Evolutionary conservation across 1,140 invertebrate genomes (phyloP).

Genomic region (Goniozus legneri): DNA sequence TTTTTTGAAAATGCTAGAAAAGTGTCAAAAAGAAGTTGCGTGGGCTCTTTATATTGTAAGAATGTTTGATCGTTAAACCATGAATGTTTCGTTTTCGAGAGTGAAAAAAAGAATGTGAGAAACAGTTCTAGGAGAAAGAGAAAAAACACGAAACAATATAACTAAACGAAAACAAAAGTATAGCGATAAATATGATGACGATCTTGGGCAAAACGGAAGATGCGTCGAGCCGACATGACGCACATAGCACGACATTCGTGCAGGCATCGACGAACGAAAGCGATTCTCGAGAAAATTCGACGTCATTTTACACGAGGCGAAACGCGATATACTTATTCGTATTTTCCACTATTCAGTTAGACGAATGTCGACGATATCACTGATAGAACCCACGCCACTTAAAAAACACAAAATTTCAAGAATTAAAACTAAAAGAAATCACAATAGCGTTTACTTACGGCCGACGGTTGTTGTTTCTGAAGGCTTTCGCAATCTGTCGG

Average conservation of each 20-base stretch:
- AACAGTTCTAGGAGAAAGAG: too few species aligned
- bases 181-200: neutral
- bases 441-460: conserved; percentile 49
- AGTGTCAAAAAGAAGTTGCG: too few species aligned
- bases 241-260: conserved; percentile 29
- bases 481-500: conserved; percentile 48
- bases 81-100: too few species aligned
- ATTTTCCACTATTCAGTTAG: neutral
- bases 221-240: conserved; percentile 32
- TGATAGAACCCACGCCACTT: neutral
- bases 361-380: neutral
- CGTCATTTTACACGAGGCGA: neutral
- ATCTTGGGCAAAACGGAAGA: too few species aligned
- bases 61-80: too few species aligned
- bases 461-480: conserved; percentile 53
- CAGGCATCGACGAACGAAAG: conserved; percentile 7
- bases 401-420: conserved; percentile 14
- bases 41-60: too few species aligned
- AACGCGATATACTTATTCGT: neutral
- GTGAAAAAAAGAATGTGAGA: too few species aligned
- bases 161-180: neutral
- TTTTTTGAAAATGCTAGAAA: too few species aligned
- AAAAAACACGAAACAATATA: conserved; percentile 2
- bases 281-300: neutral
- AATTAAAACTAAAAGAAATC: conserved; percentile 25